These are phyloP conservation scores for Crotalus horridus DNA, from an alignment of 2,113 vertebrate genomes.

Conservation along the genomic window DNA sequence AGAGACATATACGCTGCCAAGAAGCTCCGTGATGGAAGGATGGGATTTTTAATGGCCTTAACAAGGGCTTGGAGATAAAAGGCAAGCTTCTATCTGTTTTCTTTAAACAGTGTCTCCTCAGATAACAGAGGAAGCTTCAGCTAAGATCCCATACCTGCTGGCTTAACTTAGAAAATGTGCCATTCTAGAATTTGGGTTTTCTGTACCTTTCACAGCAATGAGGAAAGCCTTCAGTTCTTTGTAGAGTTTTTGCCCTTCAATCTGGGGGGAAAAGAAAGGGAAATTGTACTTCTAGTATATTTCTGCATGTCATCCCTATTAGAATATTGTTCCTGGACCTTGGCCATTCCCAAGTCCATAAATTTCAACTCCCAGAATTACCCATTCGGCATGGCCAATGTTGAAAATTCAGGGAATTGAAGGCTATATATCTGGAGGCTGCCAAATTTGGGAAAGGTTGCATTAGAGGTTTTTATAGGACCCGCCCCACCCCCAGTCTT, in stretches of 20 bases:
- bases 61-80: background rate
- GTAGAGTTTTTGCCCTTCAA: constrained; percentile 82
- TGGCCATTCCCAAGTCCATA: background rate
- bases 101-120: background rate
- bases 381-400: background rate
- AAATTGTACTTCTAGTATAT: background rate
- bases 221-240: constrained; percentile 89
- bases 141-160: too few species aligned
- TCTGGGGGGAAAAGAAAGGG: constrained; percentile 58
- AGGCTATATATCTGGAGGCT: background rate
- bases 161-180: background rate
- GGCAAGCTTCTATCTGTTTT: background rate
- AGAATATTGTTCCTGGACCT: background rate
- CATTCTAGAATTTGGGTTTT: background rate
- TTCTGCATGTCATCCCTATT: background rate
- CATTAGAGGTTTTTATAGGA: background rate
- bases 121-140: background rate
- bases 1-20: background rate
- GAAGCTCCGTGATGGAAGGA: background rate
- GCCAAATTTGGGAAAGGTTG: background rate
- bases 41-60: background rate
- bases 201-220: constrained; percentile 82
- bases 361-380: background rate
- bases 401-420: background rate
- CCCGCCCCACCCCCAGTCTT: background rate